Base-by-base conservation (phyloP, 2,888 invertebrate genomes). In the Cataglyphis rosenhaueri region DNA sequence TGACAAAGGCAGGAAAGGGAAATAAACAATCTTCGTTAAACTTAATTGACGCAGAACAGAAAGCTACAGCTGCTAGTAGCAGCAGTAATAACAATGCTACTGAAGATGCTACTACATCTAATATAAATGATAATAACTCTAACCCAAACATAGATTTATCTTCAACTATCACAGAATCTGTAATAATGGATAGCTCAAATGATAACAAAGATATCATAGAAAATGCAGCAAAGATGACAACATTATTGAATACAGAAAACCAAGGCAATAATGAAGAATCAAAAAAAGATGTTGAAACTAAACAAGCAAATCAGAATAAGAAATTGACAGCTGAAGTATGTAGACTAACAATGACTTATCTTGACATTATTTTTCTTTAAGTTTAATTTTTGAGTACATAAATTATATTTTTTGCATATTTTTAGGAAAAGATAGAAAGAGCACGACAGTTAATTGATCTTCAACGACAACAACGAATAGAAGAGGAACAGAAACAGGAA, bases 401-500 rank as follows among this genome's bases (percentile, higher is more conserved):
- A 71, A 59, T 38, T 59, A 79, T 52, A 61, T 57, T 73, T 78
- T 9, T n/a, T 65, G 21, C 29, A 18, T 35, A 62, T 32, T 82
- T 86, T 70, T 76, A 97, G 87, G 96, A 96, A 68, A 97, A 96
- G 92, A 88, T 97, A 75, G 96, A 96, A 87, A 95, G 96, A 78
- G 97, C 97, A 0, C 96, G 96, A 91, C 96, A 96, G 89, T 93
- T 97, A 6, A 95, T 98, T 0, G 97, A 97, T 84, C 18, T 92
- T 1, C 93, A 94, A 85, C 91, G 88, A 62, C 96, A 96, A 48
- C 96, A 96, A 89, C 95, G 96, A 57, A 94, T 95, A 73, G 96
- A 96, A 90, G 97, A 97, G 88, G 95, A 95, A 66, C 95, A 96
- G 10, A 96, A 96, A 91, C 97, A 97, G 86, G 96, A 96, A 89